A percentile compares a stretch with the other conserved stretches of the same genome.
These are phyloP conservation scores for Nephrotoma guestfalica DNA, from an alignment of 2,888 invertebrate species.

Conservation along the genomic window DNA sequence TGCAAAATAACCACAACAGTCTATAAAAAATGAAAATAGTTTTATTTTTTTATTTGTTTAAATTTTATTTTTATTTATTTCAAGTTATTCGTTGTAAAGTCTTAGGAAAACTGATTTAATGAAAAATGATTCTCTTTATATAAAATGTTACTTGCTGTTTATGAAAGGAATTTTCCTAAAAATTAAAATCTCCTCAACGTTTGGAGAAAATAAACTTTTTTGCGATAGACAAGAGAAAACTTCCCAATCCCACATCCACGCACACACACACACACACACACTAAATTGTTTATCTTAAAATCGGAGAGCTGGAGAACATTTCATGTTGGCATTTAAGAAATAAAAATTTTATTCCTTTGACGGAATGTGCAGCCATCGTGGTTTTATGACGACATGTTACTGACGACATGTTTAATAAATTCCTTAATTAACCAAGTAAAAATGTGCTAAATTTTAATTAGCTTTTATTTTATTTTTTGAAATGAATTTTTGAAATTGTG, in stretches of 20 bases:
- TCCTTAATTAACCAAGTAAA: too few species aligned
- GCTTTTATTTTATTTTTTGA: too few species aligned
- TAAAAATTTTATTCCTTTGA: neutral
- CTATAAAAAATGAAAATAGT: neutral
- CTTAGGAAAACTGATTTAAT: neutral
- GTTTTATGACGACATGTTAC: too few species aligned
- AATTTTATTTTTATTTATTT: neutral
- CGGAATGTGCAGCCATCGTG: too few species aligned
- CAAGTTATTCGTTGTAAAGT: neutral
- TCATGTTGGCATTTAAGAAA: neutral
- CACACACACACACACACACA: neutral
- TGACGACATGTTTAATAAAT: too few species aligned
- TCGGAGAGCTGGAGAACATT: neutral
- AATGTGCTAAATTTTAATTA: too few species aligned
- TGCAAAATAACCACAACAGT: too few species aligned
- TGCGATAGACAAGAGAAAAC: neutral
- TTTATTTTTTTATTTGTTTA: neutral
- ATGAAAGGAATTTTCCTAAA: neutral
- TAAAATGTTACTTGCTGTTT: neutral
- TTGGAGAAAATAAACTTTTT: neutral
- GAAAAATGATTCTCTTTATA: neutral
- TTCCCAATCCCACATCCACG: neutral
- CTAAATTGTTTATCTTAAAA: neutral
- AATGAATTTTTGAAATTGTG: neutral
- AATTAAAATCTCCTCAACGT: neutral